Evolutionary conservation across 2,113 vertebrate genomes (phyloP).

Genomic region (Carettochelys insculpta): DNA sequence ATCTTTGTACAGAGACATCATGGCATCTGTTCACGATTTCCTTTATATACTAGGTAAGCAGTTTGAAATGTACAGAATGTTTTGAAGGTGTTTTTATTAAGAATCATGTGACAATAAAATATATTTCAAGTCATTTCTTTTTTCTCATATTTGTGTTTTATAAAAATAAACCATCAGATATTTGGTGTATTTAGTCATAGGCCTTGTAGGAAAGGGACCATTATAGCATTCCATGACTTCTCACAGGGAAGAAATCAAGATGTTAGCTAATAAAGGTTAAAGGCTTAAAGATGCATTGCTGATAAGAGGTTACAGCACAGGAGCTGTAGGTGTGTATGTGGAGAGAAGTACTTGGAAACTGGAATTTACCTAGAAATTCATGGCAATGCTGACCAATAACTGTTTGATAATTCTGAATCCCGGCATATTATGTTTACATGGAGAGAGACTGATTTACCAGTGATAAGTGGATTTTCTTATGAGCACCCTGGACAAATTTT

Average conservation of each 20-base stretch:
- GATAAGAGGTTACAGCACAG: not conserved
- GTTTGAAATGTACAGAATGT: conserved; percentile 92
- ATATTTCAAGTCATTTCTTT: conserved; percentile 73
- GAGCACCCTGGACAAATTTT: not conserved
- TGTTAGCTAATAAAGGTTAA: conserved; percentile 23
- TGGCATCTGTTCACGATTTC: conserved; percentile 71
- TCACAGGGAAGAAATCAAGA: conserved; percentile 24
- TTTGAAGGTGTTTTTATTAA: conserved; percentile 89
- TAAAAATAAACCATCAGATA: conserved; percentile 80
- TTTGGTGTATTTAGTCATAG: conserved; percentile 39
- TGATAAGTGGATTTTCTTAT: not conserved
- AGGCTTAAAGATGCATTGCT: not conserved
- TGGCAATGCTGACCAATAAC: not conserved
- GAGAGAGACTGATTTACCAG: not conserved
- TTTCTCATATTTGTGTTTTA: conserved; percentile 78
- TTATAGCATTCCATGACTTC: not conserved
- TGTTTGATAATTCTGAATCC: not conserved
- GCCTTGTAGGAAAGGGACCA: not conserved
- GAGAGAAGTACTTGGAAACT: not conserved
- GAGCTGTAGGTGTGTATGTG: not conserved
- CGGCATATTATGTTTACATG: not conserved
- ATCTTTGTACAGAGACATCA: conserved; percentile 91
- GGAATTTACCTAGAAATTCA: not conserved
- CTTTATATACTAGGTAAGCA: conserved; percentile 74
- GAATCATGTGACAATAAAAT: conserved; percentile 81